Base-by-base conservation (phyloP, 30 jellyfish, hydroid and myxozoan genomes). In the Catostylus mosaicus region DNA sequence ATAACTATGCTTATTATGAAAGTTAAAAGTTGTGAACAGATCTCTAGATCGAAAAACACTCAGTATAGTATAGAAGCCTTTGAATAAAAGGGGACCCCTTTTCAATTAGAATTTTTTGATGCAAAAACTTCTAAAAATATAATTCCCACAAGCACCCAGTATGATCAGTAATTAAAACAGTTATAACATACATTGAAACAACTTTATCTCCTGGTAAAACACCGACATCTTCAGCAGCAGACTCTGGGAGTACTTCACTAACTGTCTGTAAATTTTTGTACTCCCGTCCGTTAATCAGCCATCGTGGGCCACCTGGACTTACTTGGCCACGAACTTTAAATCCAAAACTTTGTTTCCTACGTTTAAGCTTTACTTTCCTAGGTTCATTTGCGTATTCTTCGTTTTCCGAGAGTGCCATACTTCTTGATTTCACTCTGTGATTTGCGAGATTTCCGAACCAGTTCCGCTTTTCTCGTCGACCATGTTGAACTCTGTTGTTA, bases 311-410 rank as follows among this genome's bases (percentile, higher is more conserved):
- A 9, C 89, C 89, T 40, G 47, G 50, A n/a, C 38, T 47, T 3
- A 47, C 64, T 78, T 78, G 89, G 11, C 89, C 89, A 19, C 91
- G 77, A 0, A 80, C 83, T 80, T 80, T 68, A n/a, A 80, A 59
- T 0, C 91, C 91, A 47, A 80, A 80, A 67, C 91, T 80, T 12
- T 68, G 67, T 10, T 80, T 67, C 24, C 83, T 67, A 1, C 91
- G 73, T 50, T 54, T 54, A 31, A 80, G 77, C 26, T 73, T 73
- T 22, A 80, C 83, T 50, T 64, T 40, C 29, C 80, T 67, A 3
- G 91, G 84, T 51, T 66, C 68, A 34, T 33, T 52, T 24, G 14
- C 27, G 33, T 20, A 5, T 67, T 50, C 91, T 19, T 65, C 71
- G 12, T n/a, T 35, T 3, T 59, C 91, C 18, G 11, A 26, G 14